phyloP scores from a whole-genome alignment of 2,113 vertebrate genomes.

The Bubo bubo region DNA sequence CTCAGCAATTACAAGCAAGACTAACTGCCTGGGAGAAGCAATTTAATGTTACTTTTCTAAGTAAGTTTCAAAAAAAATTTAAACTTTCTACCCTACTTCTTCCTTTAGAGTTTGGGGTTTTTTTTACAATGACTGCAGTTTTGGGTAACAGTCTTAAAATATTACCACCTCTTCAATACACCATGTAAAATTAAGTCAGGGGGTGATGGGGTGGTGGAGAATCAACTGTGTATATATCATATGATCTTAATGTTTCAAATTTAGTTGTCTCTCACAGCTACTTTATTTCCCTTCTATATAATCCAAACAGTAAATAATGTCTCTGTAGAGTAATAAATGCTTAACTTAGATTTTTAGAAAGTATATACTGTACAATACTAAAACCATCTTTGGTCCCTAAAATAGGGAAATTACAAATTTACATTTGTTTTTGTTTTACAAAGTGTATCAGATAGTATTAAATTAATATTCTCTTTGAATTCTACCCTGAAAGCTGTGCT shows the following conservation, averaged over 20 bases:
- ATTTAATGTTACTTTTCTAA: not conserved
- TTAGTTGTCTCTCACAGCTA: not conserved
- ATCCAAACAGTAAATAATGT: not conserved
- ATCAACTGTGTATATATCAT: not conserved
- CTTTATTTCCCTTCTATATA: not conserved
- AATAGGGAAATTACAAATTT: conserved; percentile 9
- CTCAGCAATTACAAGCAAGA: not conserved
- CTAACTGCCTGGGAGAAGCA: not conserved
- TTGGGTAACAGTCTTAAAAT: not conserved
- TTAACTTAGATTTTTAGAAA: conserved; percentile 10
- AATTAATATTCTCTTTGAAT: not conserved
- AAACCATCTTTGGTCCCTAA: conserved; percentile 42
- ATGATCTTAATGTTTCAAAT: not conserved
- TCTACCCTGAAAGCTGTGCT: not conserved
- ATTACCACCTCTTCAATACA: not conserved
- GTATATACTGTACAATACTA: conserved; percentile 16
- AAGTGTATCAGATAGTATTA: not conserved
- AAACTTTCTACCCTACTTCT: not conserved
- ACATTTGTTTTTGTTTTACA: not conserved
- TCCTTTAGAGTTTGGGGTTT: not conserved
- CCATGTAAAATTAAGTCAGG: not conserved
- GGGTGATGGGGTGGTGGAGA: not conserved
- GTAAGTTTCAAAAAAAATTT: not conserved
- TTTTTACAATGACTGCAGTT: not conserved
- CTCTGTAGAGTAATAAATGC: conserved; percentile 10